These are phyloP conservation scores for Rhingia campestris DNA, from an alignment of 2,888 invertebrate species.

Conservation along the genomic window DNA sequence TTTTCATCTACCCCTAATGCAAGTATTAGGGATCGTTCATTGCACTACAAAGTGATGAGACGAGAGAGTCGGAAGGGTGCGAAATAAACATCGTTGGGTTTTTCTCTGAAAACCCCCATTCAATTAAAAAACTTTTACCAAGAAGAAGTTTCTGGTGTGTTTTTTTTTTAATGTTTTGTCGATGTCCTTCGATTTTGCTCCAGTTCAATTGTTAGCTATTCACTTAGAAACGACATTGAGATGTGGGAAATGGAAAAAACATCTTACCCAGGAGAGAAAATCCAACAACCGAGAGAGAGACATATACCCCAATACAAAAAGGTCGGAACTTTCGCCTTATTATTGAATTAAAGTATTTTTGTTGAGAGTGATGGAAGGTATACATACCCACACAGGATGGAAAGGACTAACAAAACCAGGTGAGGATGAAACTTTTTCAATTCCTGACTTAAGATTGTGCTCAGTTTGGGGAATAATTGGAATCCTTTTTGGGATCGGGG, in stretches of 20 bases:
- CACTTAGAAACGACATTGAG: slow-evolving; percentile 41
- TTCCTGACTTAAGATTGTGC: slow-evolving; percentile 30
- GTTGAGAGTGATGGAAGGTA: slow-evolving; percentile 40
- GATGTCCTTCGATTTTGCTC: slow-evolving; percentile 33
- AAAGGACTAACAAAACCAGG: slow-evolving; percentile 26
- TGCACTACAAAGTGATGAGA: slow-evolving; percentile 21
- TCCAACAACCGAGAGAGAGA: not conserved
- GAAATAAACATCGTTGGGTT: slow-evolving; percentile 32
- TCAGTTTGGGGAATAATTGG: slow-evolving; percentile 36
- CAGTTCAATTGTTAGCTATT: slow-evolving; percentile 48
- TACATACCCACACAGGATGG: not conserved
- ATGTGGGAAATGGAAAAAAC: slow-evolving; percentile 11
- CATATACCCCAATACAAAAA: not conserved
- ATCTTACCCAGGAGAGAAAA: not conserved
- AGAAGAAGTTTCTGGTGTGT: slow-evolving; percentile 11
- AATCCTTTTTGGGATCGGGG: slow-evolving; percentile 15
- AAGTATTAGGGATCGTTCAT: slow-evolving; percentile 14
- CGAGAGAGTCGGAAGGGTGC: not conserved
- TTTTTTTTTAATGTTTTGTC: slow-evolving; percentile 9
- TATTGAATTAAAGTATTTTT: slow-evolving; percentile 64
- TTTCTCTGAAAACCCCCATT: slow-evolving; percentile 44
- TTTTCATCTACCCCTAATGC: slow-evolving; percentile 14
- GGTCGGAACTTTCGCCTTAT: slow-evolving; percentile 36
- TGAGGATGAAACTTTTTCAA: slow-evolving; percentile 61
- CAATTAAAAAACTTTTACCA: slow-evolving; percentile 58